Conservation (phyloP, 1,140 invertebrate genomes). For the Zaprionus tsacasi region DNA sequence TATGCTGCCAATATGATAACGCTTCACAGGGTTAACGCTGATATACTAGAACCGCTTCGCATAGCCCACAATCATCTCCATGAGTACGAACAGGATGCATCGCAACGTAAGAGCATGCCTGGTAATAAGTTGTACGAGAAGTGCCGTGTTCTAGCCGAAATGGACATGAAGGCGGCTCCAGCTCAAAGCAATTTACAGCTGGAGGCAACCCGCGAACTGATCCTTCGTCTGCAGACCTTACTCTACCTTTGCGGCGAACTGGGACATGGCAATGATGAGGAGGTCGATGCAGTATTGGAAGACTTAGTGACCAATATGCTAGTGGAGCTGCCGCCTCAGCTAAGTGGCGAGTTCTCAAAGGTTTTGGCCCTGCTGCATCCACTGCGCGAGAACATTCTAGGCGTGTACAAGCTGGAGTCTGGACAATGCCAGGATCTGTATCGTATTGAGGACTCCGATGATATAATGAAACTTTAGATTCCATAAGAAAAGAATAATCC, state of each 20-base stretch:
- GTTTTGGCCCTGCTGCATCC: slow-evolving; percentile 7
- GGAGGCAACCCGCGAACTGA: slow-evolving; percentile 24
- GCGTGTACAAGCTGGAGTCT: slow-evolving; percentile 1
- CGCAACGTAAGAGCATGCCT: neutral
- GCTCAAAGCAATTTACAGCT: neutral
- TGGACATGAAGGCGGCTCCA: slow-evolving; percentile 38
- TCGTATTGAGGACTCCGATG: slow-evolving; percentile 18
- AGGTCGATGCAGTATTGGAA: slow-evolving; percentile 36
- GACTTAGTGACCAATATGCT: slow-evolving; percentile 30
- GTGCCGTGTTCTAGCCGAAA: slow-evolving; percentile 48
- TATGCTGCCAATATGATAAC: slow-evolving; percentile 36
- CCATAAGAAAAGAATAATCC: neutral
- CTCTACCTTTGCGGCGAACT: slow-evolving; percentile 43
- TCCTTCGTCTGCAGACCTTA: slow-evolving; percentile 51
- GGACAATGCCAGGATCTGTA: slow-evolving; percentile 14
- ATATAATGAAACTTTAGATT: slow-evolving; percentile 16
- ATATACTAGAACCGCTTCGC: slow-evolving; percentile 42
- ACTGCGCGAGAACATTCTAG: slow-evolving; percentile 9
- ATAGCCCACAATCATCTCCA: slow-evolving; percentile 34
- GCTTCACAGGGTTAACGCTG: slow-evolving; percentile 50
- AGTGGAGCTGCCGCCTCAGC: slow-evolving; percentile 5
- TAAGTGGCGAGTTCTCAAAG: slow-evolving; percentile 13
- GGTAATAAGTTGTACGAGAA: slow-evolving; percentile 33
- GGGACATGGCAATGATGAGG: slow-evolving; percentile 33
- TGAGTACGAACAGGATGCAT: slow-evolving; percentile 9